Conservation (phyloP, 2,888 invertebrate species). For the Buathra laborator region DNA sequence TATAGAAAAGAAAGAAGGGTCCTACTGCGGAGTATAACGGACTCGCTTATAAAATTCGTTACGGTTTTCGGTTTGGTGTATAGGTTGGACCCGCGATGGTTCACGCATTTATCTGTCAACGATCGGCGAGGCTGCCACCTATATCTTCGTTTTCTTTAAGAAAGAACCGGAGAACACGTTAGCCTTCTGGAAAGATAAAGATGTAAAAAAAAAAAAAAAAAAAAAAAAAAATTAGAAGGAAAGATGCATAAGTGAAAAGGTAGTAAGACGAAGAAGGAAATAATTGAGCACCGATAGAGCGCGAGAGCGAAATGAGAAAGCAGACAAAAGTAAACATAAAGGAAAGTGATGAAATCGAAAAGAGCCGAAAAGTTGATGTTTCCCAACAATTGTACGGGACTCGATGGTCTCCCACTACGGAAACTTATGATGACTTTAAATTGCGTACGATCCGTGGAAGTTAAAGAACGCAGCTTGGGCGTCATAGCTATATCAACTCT, state of each 20-base stretch:
- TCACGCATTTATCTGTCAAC: conserved; percentile 70
- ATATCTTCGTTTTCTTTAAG: conserved; percentile 25
- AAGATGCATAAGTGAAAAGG: neutral
- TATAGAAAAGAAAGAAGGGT: conserved; percentile 60
- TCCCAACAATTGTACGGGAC: conserved; percentile 69
- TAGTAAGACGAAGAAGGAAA: neutral
- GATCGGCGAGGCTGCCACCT: conserved; percentile 60
- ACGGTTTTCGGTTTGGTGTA: conserved; percentile 70
- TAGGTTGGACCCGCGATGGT: neutral
- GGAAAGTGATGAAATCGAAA: conserved; percentile 41
- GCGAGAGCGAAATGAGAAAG: neutral
- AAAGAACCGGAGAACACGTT: conserved; percentile 13
- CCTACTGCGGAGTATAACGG: conserved; percentile 70
- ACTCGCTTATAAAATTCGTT: conserved; percentile 76
- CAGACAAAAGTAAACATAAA: neutral
- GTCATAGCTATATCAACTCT: conserved; percentile 3
- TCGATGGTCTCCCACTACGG: conserved; percentile 59
- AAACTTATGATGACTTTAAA: neutral
- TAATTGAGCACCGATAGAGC: conserved; percentile 3
- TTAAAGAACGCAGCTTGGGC: neutral
- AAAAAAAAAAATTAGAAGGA: conserved; percentile 1
- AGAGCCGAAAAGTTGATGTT: conserved; percentile 55
- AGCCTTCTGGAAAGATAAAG: neutral
- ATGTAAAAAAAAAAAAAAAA: conserved; percentile 5
- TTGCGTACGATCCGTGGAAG: conserved; percentile 1